Evolutionary conservation across 2,113 vertebrate species (phyloP), one percentile per base, ranked within the genome.

Genomic region (Charadrius vociferus): DNA sequence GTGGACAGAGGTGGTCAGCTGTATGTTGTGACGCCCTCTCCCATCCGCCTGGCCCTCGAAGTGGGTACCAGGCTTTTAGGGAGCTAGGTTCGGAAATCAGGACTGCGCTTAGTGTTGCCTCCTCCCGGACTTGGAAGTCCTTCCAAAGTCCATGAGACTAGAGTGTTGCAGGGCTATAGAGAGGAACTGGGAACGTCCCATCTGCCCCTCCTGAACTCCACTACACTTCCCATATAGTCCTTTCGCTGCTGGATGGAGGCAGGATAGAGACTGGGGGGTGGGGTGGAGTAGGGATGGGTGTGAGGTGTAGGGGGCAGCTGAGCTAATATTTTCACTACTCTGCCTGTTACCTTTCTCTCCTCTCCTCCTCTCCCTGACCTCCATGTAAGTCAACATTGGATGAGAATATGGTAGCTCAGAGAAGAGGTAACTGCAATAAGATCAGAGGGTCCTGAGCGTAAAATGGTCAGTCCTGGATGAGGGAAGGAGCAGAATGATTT

Each of bases 231-330:
- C 32, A 6, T 95, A 70, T 91, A 92, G 45, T 74, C 32, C 65
- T 97, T 93, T 90, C 55, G 32, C 66, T 68, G 73, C 59, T 56
- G 88, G 63, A 90, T 90, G 83, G 85, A 95, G 91, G 34, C 55
- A 81, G 90, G 83, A 82, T 56, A n/a, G 66, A 55, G 27, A 29
- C 52, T 75, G 30, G 8, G 58, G 55, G 16, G 4, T 59, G 26
- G 52, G 66, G 56, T 94, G 78, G 53, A 49, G 61, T 32, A 71
- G 4, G 75, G 37, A 34, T 75, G 53, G 1, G 15, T 61, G 49
- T 86, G 78, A 86, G 84, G 67, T 91, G 80, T 53, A 61, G 85
- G 91, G 92, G 94, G 88, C 95, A 95, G 95, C 94, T 97, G 96
- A 92, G 82, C 92, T 96, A 90, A 95, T 77, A 53, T 90, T 93